Evolutionary conservation across 2,113 vertebrate species (phyloP).

Genomic region (Trichechus manatus): DNA sequence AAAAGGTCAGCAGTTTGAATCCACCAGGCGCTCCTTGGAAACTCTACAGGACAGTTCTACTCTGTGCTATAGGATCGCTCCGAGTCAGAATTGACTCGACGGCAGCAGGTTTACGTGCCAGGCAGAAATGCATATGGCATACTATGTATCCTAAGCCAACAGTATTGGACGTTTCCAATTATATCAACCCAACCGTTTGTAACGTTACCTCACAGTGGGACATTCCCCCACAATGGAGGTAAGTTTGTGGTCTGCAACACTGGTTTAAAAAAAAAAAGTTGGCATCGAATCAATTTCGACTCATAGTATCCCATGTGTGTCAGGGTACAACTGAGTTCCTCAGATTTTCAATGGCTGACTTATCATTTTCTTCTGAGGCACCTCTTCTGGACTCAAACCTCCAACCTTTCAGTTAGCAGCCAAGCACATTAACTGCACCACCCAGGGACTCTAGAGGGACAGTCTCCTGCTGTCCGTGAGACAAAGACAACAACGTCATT

Average conservation of each 20-base stretch:
- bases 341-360: neutral
- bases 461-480: neutral
- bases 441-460: neutral
- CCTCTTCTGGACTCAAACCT: neutral
- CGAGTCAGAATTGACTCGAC: too few relatives aligned
- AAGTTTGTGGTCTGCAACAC: neutral
- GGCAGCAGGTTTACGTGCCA: too few relatives aligned
- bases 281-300: neutral
- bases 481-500: neutral
- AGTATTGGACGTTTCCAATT: neutral
- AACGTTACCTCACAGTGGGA: neutral
- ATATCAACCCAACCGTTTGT: neutral
- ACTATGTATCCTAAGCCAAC: neutral
- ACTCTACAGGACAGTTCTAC: too few relatives aligned
- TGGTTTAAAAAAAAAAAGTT: neutral
- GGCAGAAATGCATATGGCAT: neutral
- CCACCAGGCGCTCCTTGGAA: too few relatives aligned
- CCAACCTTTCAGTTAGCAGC: neutral
- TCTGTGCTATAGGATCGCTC: too few relatives aligned
- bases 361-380: neutral
- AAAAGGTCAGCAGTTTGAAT: too few relatives aligned
- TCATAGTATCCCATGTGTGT: neutral
- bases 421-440: neutral
- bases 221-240: too few relatives aligned
- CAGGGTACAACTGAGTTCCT: neutral